Evolutionary conservation across 2,888 invertebrate genomes (phyloP).

Genomic region (Scotopteryx bipunctaria): DNA sequence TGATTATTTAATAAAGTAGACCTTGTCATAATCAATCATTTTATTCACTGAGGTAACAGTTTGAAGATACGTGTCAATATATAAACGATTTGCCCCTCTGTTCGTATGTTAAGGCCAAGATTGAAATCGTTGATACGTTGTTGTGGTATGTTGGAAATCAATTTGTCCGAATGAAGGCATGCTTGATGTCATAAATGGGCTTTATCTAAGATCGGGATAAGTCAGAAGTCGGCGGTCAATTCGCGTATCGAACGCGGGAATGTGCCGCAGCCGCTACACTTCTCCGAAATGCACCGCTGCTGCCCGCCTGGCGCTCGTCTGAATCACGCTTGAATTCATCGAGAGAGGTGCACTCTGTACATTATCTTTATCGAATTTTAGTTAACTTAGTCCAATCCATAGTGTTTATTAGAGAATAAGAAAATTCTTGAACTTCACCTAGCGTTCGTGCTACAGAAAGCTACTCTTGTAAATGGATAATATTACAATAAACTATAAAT

Average conservation of each 20-base stretch:
- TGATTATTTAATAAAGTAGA: slow-evolving; percentile 24
- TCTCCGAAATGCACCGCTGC: slow-evolving; percentile 57
- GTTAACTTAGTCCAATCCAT: too few species aligned
- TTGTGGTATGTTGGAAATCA: slow-evolving; percentile 65
- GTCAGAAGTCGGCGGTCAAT: slow-evolving; percentile 64
- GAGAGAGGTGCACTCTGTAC: slow-evolving; percentile 6
- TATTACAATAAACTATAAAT: neutral
- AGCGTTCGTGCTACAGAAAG: neutral
- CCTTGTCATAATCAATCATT: slow-evolving; percentile 54
- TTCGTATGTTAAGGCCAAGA: slow-evolving; percentile 46
- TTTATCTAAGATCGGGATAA: slow-evolving; percentile 70
- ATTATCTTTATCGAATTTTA: neutral
- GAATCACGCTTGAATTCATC: slow-evolving; percentile 41
- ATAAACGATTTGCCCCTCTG: slow-evolving; percentile 52
- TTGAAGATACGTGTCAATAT: slow-evolving; percentile 62
- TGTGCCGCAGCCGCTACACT: slow-evolving; percentile 61
- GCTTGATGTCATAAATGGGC: slow-evolving; percentile 74
- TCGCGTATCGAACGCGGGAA: slow-evolving; percentile 68
- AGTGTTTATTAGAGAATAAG: too few species aligned
- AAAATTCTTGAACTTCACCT: too few species aligned
- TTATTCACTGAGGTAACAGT: slow-evolving; percentile 48
- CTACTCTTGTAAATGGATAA: neutral
- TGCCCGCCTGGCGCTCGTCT: slow-evolving; percentile 46
- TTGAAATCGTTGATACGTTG: slow-evolving; percentile 51
- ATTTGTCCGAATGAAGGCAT: slow-evolving; percentile 78